These are phyloP conservation scores for Halocaridina rubra DNA, from an alignment of 2,888 invertebrate species.

Conservation along the genomic window DNA sequence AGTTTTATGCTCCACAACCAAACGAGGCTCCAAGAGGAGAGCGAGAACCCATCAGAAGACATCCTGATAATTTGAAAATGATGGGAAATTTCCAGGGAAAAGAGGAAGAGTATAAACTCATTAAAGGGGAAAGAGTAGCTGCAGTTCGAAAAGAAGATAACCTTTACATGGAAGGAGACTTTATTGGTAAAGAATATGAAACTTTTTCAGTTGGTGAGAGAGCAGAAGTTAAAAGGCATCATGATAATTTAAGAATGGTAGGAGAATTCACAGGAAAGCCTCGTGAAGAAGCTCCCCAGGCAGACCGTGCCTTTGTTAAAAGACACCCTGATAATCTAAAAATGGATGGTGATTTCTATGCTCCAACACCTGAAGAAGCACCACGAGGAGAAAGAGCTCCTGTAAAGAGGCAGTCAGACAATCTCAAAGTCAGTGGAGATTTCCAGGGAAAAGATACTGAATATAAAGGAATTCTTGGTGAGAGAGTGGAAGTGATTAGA, in stretches of 20 bases:
- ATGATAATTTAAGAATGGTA: constrained; percentile 57
- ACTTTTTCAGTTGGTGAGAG: constrained; percentile 51
- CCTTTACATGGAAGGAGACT: constrained; percentile 70
- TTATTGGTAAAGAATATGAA: constrained; percentile 63
- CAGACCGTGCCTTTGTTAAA: constrained; percentile 67
- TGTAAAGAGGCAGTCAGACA: constrained; percentile 37
- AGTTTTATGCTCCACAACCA: constrained; percentile 62
- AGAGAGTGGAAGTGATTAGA: not conserved
- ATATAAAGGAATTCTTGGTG: constrained; percentile 64
- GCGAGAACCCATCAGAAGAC: constrained; percentile 60
- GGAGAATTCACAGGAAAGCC: constrained; percentile 46
- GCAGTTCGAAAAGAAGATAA: constrained; percentile 74
- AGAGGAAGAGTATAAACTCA: constrained; percentile 68
- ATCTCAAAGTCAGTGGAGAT: constrained; percentile 66
- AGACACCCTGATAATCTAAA: constrained; percentile 70
- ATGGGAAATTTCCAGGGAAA: constrained; percentile 72
- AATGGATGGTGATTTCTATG: constrained; percentile 76
- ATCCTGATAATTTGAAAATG: constrained; percentile 72
- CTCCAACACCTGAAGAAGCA: constrained; percentile 17
- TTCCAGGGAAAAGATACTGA: constrained; percentile 65
- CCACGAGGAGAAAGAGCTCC: constrained; percentile 35
- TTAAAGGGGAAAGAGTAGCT: constrained; percentile 33
- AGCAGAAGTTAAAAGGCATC: constrained; percentile 48
- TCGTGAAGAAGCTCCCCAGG: constrained; percentile 68
- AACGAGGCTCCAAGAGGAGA: constrained; percentile 64